phyloP scores from a whole-genome alignment of 2,113 vertebrate species.

The Pitta sordida region DNA sequence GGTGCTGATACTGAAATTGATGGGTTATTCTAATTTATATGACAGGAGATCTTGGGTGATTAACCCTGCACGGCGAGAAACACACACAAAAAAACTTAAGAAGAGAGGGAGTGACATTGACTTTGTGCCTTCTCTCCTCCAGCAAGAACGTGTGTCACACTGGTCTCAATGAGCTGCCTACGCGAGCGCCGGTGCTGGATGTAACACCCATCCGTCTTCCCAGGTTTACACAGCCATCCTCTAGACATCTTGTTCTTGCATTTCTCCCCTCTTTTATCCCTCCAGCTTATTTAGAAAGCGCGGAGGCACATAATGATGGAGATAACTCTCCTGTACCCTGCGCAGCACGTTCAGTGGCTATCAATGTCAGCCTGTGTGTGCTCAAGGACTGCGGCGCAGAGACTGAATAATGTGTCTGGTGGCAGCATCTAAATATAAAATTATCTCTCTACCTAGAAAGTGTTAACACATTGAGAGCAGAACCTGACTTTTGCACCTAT shows the following conservation, averaged over 20 bases:
- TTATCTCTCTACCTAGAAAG: neutral
- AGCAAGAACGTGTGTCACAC: neutral
- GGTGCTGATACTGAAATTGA: neutral
- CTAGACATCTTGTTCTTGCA: neutral
- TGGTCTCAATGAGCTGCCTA: neutral
- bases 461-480: neutral
- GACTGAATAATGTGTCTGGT: neutral
- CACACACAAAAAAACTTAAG: neutral
- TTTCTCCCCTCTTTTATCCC: neutral
- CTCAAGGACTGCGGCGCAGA: neutral
- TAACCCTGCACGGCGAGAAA: neutral
- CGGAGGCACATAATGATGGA: neutral
- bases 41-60: accelerated
- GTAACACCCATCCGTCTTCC: neutral
- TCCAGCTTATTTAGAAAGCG: neutral
- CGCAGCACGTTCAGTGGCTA: neutral
- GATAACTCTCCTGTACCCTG: neutral
- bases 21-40: neutral
- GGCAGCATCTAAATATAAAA: conserved; percentile 16
- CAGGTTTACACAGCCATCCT: neutral
- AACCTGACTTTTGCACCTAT: neutral
- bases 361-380: neutral
- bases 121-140: neutral
- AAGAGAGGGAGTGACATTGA: neutral
- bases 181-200: accelerated